Percentiles rank a stretch among this genome's conserved stretches.
Conservation (phyloP, 2,888 invertebrate species). For the Chloroclysta siterata region DNA sequence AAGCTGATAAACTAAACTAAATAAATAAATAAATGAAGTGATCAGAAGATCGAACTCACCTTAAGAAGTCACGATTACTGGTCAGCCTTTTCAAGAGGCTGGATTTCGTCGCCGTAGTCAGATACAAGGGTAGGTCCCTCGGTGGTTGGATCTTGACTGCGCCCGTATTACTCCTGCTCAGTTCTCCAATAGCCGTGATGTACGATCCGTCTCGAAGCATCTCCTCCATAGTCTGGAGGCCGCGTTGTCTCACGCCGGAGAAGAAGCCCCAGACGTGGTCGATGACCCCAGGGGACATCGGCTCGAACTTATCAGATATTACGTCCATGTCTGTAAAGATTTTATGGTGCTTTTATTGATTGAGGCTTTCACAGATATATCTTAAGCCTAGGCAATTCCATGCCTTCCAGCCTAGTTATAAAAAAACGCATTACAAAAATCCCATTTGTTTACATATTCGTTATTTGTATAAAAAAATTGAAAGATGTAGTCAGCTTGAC, state of each 20-base stretch:
- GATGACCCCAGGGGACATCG: slow-evolving; percentile 89
- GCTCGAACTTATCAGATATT: slow-evolving; percentile 93
- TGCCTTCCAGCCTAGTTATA: too few relatives aligned
- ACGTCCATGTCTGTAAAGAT: slow-evolving; percentile 88
- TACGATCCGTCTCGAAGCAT: slow-evolving; percentile 93
- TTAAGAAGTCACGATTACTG: slow-evolving; percentile 88
- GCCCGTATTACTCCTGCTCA: slow-evolving; percentile 87
- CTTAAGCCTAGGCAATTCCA: too few relatives aligned
- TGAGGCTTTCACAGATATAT: neutral
- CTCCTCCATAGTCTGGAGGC: slow-evolving; percentile 94
- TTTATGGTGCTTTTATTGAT: slow-evolving; percentile 18
- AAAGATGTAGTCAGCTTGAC: too few relatives aligned
- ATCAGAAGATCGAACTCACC: slow-evolving; percentile 67
- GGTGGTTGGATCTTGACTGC: slow-evolving; percentile 90
- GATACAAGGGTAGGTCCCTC: slow-evolving; percentile 87
- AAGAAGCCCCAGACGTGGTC: slow-evolving; percentile 95
- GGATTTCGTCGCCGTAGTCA: slow-evolving; percentile 91
- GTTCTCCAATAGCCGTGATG: slow-evolving; percentile 91
- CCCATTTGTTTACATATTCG: too few relatives aligned
- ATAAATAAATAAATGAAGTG: too few relatives aligned
- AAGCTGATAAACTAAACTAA: too few relatives aligned
- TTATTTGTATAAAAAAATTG: too few relatives aligned
- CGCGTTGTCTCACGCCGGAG: slow-evolving; percentile 92
- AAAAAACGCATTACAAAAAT: too few relatives aligned
- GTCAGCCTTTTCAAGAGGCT: slow-evolving; percentile 90